Conservation (phyloP, 2,888 invertebrate genomes). For the Drosophila nr. medialis region DNA sequence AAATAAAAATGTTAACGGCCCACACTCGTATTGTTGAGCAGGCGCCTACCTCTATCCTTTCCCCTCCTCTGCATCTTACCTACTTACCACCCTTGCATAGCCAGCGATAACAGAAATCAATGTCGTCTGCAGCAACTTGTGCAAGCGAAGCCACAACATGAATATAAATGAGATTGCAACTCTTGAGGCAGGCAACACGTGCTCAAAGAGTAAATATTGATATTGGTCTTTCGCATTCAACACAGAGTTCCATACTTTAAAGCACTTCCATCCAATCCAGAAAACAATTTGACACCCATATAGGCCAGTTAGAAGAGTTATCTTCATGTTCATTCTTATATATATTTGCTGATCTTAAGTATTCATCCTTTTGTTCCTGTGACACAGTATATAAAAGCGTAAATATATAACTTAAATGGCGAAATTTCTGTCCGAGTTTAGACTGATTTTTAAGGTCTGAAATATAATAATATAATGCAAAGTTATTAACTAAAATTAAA, state of each 20-base stretch:
- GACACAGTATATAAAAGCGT: background rate
- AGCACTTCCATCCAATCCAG: slow-evolving; percentile 11
- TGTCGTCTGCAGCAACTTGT: slow-evolving; percentile 51
- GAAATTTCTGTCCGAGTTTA: background rate
- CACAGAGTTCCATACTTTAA: background rate
- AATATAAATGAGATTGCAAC: slow-evolving; percentile 46
- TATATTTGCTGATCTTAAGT: background rate
- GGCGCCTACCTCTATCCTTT: background rate
- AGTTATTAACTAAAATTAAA: background rate
- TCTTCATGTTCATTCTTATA: background rate
- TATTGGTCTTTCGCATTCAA: slow-evolving; percentile 34
- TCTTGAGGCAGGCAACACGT: slow-evolving; percentile 30
- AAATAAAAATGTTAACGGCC: slow-evolving; percentile 67
- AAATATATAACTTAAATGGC: background rate
- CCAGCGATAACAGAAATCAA: slow-evolving; percentile 69
- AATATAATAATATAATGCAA: background rate
- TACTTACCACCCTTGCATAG: background rate
- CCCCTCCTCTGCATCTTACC: background rate
- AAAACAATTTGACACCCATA: slow-evolving; percentile 13
- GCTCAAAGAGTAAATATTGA: slow-evolving; percentile 51
- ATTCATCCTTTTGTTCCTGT: background rate
- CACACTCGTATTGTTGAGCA: slow-evolving; percentile 16
- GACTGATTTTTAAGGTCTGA: background rate
- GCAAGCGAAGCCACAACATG: slow-evolving; percentile 24
- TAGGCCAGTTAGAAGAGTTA: background rate